phyloP scores from a whole-genome alignment of 2,888 invertebrate genomes.

The Brenthis hecate region DNA sequence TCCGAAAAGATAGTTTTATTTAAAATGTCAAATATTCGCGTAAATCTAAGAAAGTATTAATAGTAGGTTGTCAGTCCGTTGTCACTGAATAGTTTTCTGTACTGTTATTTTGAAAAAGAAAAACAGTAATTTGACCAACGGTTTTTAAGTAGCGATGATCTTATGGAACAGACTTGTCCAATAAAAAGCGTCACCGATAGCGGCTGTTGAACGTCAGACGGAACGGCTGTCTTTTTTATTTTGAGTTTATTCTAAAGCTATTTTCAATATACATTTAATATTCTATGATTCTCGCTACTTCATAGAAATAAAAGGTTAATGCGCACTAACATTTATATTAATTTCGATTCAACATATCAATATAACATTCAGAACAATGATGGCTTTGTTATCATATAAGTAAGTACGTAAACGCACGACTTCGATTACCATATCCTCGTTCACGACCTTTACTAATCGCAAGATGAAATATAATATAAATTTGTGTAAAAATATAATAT shows the following conservation, averaged over 20 bases:
- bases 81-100: not conserved
- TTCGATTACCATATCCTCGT: constrained; percentile 38
- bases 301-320: constrained; percentile 13
- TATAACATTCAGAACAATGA: constrained; percentile 20
- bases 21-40: too few relatives aligned
- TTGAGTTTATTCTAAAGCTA: not conserved
- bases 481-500: not conserved
- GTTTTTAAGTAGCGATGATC: constrained; percentile 21
- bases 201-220: not conserved
- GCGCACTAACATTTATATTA: not conserved
- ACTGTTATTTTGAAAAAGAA: constrained; percentile 15
- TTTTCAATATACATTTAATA: not conserved
- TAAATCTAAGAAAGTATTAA: too few relatives aligned
- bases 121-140: constrained; percentile 36
- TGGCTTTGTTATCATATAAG: constrained; percentile 29
- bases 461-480: constrained; percentile 26
- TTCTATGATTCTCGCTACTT: not conserved
- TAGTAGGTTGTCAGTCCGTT: not conserved
- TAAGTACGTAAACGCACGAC: constrained; percentile 31
- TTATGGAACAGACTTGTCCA: constrained; percentile 6
- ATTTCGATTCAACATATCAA: constrained; percentile 12
- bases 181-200: constrained; percentile 16
- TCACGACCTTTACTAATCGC: constrained; percentile 37
- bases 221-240: not conserved
- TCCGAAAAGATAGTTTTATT: too few relatives aligned